Evolutionary conservation across 2,888 invertebrate species (phyloP), one percentile per base, ranked within the genome.

Genomic region (Mesochorus sp.): DNA sequence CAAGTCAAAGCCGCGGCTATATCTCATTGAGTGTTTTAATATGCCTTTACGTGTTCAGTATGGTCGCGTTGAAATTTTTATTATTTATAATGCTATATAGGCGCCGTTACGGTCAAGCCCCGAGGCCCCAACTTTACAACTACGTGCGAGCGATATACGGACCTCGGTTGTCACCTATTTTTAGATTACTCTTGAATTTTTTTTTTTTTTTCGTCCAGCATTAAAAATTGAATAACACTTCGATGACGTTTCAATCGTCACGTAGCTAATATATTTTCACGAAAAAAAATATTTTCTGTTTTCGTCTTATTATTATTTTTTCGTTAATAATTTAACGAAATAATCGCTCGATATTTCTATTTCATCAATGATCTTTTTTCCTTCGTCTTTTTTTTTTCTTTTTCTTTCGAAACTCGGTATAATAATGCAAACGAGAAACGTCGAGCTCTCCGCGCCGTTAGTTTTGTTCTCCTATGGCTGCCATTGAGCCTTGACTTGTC

Each of bases 101-200:
- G 57, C 57, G 64, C 64, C 55, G 17, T 39, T 64, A 51, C 72
- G 62, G 55, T 73, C 47, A 47, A 64, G 62, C 53, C 72, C 64
- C 57, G 64, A 37, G 57, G 72, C 55, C 26, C n/a, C n/a, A 28
- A 34, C 19, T 42, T 26, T 12, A 42, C 24, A 34, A 44, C 34
- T 31, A 44, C 55, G 44, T 24, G 31, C 24, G n/a, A 61, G 8
- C n/a, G n/a, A 34, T 34, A 34, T 34, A 34, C n/a, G n/a, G 8
- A 34, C 26, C 47, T 12, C 3, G n/a, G 47, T 10, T 37, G 37
- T 55, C 37, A 21, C 55, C 64, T 64, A 66, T 73, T 57, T 73
- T 57, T 64, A 51, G 57, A 34, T 47, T n/a, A 42, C 17, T 31
- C 42, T 42, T n/a, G n/a, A n/a, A n/a, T n/a, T n/a, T n/a, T n/a